Conservation (phyloP, 2,888 invertebrate species). For the Pomacea canaliculata region DNA sequence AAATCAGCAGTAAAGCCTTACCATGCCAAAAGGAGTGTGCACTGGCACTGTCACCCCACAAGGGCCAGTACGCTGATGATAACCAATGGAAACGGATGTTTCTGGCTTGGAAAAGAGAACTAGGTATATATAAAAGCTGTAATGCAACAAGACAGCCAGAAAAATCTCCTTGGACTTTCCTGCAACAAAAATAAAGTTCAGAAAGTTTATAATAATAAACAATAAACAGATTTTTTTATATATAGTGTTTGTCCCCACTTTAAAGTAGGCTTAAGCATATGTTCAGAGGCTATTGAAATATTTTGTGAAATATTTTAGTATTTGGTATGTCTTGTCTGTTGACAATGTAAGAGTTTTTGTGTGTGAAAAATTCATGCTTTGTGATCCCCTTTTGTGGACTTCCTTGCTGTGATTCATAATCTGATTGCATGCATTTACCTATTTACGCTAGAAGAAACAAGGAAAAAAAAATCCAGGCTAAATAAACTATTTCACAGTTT, state of each 20-base stretch:
- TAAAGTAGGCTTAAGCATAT: background rate
- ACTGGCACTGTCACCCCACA: constrained; percentile 77
- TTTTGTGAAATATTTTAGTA: no score
- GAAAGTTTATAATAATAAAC: background rate
- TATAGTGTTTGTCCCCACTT: background rate
- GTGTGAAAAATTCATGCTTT: no score
- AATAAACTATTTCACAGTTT: no score
- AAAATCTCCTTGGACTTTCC: constrained; percentile 50
- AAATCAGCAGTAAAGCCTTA: constrained; percentile 64
- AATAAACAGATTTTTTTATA: background rate
- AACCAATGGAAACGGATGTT: constrained; percentile 78
- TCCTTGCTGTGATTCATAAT: no score
- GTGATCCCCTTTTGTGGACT: no score
- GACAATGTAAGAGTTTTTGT: no score
- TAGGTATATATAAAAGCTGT: constrained; percentile 76
- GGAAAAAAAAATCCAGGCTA: no score
- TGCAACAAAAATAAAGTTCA: background rate
- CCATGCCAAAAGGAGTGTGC: constrained; percentile 79
- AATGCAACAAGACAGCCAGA: constrained; percentile 74
- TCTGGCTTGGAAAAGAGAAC: constrained; percentile 79
- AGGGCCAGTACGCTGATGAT: constrained; percentile 83
- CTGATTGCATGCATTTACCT: no score
- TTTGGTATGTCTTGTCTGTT: no score
- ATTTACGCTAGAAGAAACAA: no score
- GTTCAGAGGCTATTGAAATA: background rate